phyloP scores from a whole-genome alignment of 1,140 invertebrate species.

The Hirudo medicinalis region DNA sequence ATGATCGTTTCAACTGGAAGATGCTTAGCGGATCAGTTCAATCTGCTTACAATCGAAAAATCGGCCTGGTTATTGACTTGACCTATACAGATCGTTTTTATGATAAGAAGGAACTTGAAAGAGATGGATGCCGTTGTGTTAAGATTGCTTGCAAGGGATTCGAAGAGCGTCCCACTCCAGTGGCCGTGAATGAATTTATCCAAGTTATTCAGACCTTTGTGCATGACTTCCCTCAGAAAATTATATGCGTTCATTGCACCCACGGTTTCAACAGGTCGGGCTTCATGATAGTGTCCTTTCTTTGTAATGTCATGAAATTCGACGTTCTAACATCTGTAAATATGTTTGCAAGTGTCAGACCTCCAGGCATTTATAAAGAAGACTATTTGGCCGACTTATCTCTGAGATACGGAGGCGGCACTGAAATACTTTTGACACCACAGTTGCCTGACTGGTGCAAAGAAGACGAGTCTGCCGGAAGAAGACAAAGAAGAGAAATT shows the following conservation, averaged over 20 bases:
- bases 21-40: conserved; percentile 49
- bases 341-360: conserved; percentile 33
- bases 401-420: conserved; percentile 59
- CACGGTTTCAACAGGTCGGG: conserved; percentile 96
- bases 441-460: conserved; percentile 67
- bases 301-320: conserved; percentile 60
- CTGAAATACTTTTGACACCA: conserved; percentile 57
- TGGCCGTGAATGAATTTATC: neutral
- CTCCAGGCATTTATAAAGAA: conserved; percentile 57
- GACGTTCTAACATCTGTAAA: conserved; percentile 19
- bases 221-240: conserved; percentile 13
- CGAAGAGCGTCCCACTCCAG: conserved; percentile 29
- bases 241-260: conserved; percentile 77
- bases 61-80: conserved; percentile 89
- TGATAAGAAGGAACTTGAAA: conserved; percentile 60
- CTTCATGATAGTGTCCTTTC: conserved; percentile 78
- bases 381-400: conserved; percentile 51
- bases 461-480: conserved; percentile 40
- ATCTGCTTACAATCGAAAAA: conserved; percentile 49
- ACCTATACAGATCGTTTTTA: conserved; percentile 91
- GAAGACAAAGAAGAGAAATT: neutral
- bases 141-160: conserved; percentile 77
- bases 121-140: conserved; percentile 56
- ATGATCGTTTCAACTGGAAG: conserved; percentile 62
- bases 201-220: conserved; percentile 4